Evolutionary conservation across 1,140 invertebrate species (phyloP).

Genomic region (Drosophila sechellia): DNA sequence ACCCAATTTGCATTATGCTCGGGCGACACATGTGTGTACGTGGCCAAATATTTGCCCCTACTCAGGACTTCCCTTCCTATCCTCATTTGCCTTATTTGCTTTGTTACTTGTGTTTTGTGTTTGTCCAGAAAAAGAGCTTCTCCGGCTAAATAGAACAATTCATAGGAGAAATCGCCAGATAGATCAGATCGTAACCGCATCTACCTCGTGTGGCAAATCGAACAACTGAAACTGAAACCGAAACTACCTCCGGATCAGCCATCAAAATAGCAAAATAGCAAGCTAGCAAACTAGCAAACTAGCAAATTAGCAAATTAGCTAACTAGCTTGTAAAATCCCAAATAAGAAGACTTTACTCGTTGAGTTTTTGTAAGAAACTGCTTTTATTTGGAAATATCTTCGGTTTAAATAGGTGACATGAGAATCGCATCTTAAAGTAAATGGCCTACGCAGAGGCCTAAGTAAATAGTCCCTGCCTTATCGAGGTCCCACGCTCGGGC

Average conservation of each 20-base stretch:
- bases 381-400: too few species aligned
- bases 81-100: conserved; percentile 21
- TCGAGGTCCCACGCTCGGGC: too few species aligned
- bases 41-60: conserved; percentile 54
- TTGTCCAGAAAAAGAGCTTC: conserved; percentile 19
- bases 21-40: conserved; percentile 44
- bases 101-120: conserved; percentile 21
- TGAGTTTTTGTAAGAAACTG: too few species aligned
- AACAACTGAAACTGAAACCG: conserved; percentile 56
- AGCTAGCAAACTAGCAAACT: too few species aligned
- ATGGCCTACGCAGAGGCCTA: too few species aligned
- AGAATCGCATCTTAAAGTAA: too few species aligned
- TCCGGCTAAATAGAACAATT: conserved; percentile 31
- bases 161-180: conserved; percentile 40
- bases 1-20: conserved; percentile 59
- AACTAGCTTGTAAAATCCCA: too few species aligned
- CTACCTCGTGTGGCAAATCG: conserved; percentile 57
- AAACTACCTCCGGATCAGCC: conserved; percentile 65
- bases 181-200: conserved; percentile 54
- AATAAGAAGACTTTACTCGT: too few species aligned
- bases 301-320: too few species aligned
- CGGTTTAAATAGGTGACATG: too few species aligned
- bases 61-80: conserved; percentile 5
- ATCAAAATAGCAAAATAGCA: conserved; percentile 7
- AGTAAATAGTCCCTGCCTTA: too few species aligned